Percentiles rank a stretch among this genome's conserved stretches.
Conservation (phyloP, 2,888 invertebrate genomes). For the Scrobipalpa costella region DNA sequence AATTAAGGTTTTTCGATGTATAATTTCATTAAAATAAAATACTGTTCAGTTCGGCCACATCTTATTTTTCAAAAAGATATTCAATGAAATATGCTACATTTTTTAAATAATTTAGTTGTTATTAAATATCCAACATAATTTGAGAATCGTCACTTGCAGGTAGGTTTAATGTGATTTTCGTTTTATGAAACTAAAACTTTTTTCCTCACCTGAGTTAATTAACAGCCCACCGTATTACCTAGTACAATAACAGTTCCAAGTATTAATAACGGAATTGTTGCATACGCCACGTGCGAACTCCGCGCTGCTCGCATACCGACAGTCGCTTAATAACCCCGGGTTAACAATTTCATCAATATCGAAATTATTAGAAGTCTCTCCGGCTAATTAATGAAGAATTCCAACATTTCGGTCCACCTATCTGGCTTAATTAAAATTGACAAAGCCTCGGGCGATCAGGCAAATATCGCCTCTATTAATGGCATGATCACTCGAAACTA, state of each 20-base stretch:
- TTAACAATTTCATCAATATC: constrained; percentile 58
- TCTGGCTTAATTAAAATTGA: constrained; percentile 79
- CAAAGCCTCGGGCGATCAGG: constrained; percentile 72
- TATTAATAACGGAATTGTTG: constrained; percentile 20
- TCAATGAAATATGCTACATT: no score
- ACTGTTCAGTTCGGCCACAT: no score
- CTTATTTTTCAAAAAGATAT: no score
- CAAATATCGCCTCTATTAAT: constrained; percentile 79
- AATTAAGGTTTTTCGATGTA: no score
- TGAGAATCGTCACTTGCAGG: no score
- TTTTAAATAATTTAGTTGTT: no score
- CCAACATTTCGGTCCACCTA: constrained; percentile 79
- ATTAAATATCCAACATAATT: no score
- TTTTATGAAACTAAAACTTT: no score
- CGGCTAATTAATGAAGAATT: constrained; percentile 80
- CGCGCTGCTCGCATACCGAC: constrained; percentile 69
- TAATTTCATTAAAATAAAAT: no score
- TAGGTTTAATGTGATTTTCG: no score
- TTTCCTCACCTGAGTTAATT: background rate
- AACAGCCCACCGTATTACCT: background rate
- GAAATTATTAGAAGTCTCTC: constrained; percentile 79
- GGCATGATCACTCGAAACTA: constrained; percentile 80
- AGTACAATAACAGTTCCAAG: background rate
- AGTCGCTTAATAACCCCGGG: constrained; percentile 73
- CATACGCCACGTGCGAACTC: constrained; percentile 45